Evolutionary conservation across 2,797 vertebrate species (phyloP).

Genomic region (Macropus fuliginosus): DNA sequence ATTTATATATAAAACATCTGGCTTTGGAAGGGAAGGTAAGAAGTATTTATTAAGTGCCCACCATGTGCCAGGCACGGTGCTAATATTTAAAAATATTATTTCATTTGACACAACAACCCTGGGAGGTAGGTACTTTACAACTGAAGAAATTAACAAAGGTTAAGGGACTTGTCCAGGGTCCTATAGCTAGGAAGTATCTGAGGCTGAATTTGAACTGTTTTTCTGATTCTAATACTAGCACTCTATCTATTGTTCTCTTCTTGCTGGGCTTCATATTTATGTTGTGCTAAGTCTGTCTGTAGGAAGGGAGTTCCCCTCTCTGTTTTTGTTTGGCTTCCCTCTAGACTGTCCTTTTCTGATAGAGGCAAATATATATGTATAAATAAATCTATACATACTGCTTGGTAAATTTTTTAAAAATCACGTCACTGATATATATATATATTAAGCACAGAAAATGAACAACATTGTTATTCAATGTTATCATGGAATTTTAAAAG

Average conservation of each 20-base stretch:
- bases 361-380: neutral
- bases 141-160: neutral
- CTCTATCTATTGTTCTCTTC: neutral
- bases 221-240: neutral
- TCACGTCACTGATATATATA: slow-evolving; percentile 22
- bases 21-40: neutral
- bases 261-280: neutral
- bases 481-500: slow-evolving; percentile 25
- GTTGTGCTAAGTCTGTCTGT: neutral
- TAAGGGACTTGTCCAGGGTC: neutral
- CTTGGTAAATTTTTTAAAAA: neutral
- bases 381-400: neutral
- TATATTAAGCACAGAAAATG: slow-evolving; percentile 35
- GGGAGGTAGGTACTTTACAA: neutral
- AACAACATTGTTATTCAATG: slow-evolving; percentile 36
- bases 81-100: neutral
- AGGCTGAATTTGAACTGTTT: neutral
- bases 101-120: neutral
- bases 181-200: neutral
- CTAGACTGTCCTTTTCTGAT: neutral
- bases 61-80: neutral
- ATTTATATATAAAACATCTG: slow-evolving; percentile 1
- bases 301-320: neutral
- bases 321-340: neutral
- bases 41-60: neutral